phyloP scores from a whole-genome alignment of 2,113 vertebrate species.

The Calidris pygmaea region DNA sequence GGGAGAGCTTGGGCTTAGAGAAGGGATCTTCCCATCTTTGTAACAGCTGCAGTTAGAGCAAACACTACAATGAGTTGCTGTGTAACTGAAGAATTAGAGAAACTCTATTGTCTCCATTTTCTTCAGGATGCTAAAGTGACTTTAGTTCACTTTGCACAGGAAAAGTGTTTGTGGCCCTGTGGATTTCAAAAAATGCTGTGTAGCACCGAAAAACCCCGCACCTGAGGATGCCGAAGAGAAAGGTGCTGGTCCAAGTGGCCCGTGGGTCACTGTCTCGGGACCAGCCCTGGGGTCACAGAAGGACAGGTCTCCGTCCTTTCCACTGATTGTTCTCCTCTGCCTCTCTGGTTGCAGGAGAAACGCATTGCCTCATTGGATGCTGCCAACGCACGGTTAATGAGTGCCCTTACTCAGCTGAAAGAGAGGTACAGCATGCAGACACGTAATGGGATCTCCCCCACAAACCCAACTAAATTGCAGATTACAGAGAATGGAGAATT shows the following conservation, averaged over 20 bases:
- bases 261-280: background rate
- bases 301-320: rapidly evolving
- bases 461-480: constrained; percentile 99
- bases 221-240: background rate
- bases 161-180: background rate
- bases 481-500: constrained; percentile 99
- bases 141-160: background rate
- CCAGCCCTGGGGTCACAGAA: rapidly evolving
- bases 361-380: constrained; percentile 95
- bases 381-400: constrained; percentile 96
- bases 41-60: background rate
- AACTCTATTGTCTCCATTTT: background rate
- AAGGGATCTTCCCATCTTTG: background rate
- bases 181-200: rapidly evolving
- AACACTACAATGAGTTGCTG: background rate
- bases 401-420: constrained; percentile 96
- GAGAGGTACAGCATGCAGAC: constrained; percentile 99
- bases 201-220: rapidly evolving
- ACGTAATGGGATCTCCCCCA: constrained; percentile 98
- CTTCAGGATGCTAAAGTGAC: background rate
- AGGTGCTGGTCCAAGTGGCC: background rate
- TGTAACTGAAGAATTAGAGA: background rate
- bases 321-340: background rate
- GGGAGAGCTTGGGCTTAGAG: constrained; percentile 27
- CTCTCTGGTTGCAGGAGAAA: constrained; percentile 84